Base-by-base conservation (phyloP, 2,797 vertebrate genomes). In the Rhinichthys osculus region DNA sequence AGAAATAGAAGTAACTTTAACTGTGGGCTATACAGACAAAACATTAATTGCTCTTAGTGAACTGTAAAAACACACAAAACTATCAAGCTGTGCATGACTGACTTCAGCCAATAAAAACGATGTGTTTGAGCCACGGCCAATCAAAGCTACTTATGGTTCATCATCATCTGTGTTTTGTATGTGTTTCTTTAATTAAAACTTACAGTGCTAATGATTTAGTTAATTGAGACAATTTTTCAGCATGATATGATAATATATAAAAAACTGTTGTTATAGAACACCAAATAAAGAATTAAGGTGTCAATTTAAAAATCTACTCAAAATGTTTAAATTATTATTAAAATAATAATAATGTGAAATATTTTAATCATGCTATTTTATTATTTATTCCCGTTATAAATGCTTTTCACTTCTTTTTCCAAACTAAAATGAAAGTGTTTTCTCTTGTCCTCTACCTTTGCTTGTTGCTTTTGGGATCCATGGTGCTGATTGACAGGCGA, bases 401-500 rank as follows among this genome's bases (percentile, higher is more conserved):
- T 40, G 8, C 2, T n/a, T 59, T 38, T 27, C 23, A n/a, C 33
- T 38, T 57, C 9, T 54, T 21, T 35, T 35, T 35, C 16, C 7
- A n/a, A 78, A 7, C 7, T 52, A 76, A 50, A 77, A 66, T n/a
- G 38, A 42, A 2, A 30, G 8, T 5, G 21, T 78, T 38, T 27
- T 14, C 57, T 73, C 11, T 7, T 64, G 44, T 23, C 17, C 47
- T 33, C 62, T 93, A 94, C 90, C 94, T 95, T 91, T 95, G 96
- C 88, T 96, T 96, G 86, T 81, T 89, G 86, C 89, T 90, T 91
- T 96, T 97, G 86, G 93, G 89, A 47, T 96, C 95, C 91, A 94
- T 89, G 88, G 94, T 92, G 62, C 94, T 93, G 10, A 95, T 90
- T 0, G 97, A 98, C 88, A 98, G 96, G 81, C 97, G 96, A 92